These are phyloP conservation scores for Pangasius djambal DNA, from an alignment of 2,797 vertebrate genomes.

Conservation along the genomic window DNA sequence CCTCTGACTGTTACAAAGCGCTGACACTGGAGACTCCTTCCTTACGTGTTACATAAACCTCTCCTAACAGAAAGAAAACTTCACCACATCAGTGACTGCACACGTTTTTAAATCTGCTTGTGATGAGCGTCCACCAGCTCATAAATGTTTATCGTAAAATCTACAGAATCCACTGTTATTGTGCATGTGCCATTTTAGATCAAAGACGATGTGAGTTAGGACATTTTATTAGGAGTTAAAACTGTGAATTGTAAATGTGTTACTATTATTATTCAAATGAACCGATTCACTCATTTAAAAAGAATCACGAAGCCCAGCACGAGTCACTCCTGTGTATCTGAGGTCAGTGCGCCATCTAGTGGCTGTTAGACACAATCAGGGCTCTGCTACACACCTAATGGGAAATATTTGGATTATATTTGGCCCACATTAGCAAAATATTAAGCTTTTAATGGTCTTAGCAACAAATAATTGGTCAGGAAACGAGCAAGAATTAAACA, in stretches of 20 bases:
- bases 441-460: too few species aligned
- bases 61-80: too few species aligned
- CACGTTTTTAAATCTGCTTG: too few species aligned
- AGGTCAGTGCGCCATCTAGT: conserved; percentile 3
- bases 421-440: too few species aligned
- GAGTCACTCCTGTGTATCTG: background rate
- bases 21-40: too few species aligned
- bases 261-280: background rate
- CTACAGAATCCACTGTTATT: background rate
- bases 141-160: background rate
- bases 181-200: too few species aligned
- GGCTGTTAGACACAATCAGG: background rate
- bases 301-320: background rate
- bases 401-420: background rate
- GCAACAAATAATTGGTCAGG: too few species aligned
- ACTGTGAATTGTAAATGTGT: background rate
- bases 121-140: background rate
- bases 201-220: background rate
- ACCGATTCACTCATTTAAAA: background rate
- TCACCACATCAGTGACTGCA: too few species aligned
- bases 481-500: too few species aligned
- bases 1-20: too few species aligned
- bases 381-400: background rate
- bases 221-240: background rate
- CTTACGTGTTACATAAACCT: too few species aligned